Base-by-base conservation (phyloP, 2,113 vertebrate species). In the Hypocryptadius cinnamomeus region DNA sequence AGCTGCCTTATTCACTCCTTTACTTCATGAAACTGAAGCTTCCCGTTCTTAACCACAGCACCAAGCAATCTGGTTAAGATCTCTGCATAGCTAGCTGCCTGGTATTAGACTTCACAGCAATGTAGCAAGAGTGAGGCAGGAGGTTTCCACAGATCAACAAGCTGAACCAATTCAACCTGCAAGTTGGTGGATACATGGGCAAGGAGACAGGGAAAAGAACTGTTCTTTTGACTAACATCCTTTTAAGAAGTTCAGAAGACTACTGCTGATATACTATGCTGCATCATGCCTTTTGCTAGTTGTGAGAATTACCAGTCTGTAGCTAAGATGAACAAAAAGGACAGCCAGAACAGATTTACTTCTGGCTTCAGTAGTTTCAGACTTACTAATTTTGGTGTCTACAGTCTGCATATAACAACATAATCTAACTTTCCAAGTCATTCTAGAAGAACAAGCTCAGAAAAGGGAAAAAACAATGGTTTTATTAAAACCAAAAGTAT, bases 401-500 rank as follows among this genome's bases (percentile, higher is more conserved):
- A 21, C 40, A 71, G 47, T 31, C 35, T 37, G 20, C 40, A 33
- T 27, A 13, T 4, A 44, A 72, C 28, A 85, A 37, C 21, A 37
- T 5, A 44, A 78, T 33, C 33, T 27, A 39, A 59, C 13, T 39
- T 86, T 72, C 8, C 42, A 87, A 71, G 48, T 77, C 20, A 48
- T 56, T 57, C 69, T 0, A 82, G 30, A 85, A 72, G 9, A 91
- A 85, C 2, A 12, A 64, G 4, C 13, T 80, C 39, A 60, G 56
- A 85, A 76, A 78, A 91, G 20, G 35, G n/a, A 74, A 51, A 87
- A 91, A n/a, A 14, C 23, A 73, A 54, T 73, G 85, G 94, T 90
- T 95, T 96, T 94, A 96, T 90, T 95, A 96, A 95, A 96, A 95
- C 85, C 85, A 94, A 14, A 66, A 80, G 40, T n/a, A 93, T 28